Base-by-base conservation (phyloP, 2,797 vertebrate genomes). In the Knipowitschia caucasica region DNA sequence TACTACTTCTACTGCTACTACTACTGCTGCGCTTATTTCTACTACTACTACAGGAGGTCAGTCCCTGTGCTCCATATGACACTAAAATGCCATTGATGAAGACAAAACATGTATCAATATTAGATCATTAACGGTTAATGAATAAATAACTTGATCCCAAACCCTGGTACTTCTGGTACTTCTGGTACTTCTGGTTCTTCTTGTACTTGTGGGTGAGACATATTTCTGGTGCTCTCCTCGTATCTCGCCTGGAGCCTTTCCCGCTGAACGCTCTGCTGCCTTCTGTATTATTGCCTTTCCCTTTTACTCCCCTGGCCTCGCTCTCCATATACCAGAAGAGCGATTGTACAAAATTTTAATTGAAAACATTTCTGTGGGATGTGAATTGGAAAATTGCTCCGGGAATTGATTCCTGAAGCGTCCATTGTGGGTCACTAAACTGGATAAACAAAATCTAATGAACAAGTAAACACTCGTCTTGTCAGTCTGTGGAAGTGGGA, bases 311-410 rank as follows among this genome's bases (percentile, higher is more conserved):
- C 42, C 23, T 36, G 52, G 42, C 57, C 66, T 71, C 75, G 78
- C 69, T 78, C 70, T 78, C 76, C 75, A 83, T 83, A 84, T 78
- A 72, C 75, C 73, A 82, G 78, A 85, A 74, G 78, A 81, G 78
- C 74, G 78, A 81, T 80, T 85, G 80, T 83, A 75, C 80, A 73
- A 84, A 83, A 81, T 84, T 86, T 87, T 87, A 89, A 86, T 87
- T 86, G 82, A 86, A 87, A 84, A 80, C 78, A 77, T 86, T 86
- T 86, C 81, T 81, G 78, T 81, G 83, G 80, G 77, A 83, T 81
- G 73, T 86, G 83, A 82, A 83, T 85, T 86, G 82, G 84, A 86
- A 89, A 87, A 89, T 86, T 86, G 84, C 82, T 84, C 70, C 44
- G 84, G 80, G 76, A 88, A 86, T 86, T 77, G 81, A 83, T 83